Evolutionary conservation across 2,797 vertebrate species (phyloP), one percentile per base, ranked within the genome.

Genomic region (Pseudopleuronectes americanus): DNA sequence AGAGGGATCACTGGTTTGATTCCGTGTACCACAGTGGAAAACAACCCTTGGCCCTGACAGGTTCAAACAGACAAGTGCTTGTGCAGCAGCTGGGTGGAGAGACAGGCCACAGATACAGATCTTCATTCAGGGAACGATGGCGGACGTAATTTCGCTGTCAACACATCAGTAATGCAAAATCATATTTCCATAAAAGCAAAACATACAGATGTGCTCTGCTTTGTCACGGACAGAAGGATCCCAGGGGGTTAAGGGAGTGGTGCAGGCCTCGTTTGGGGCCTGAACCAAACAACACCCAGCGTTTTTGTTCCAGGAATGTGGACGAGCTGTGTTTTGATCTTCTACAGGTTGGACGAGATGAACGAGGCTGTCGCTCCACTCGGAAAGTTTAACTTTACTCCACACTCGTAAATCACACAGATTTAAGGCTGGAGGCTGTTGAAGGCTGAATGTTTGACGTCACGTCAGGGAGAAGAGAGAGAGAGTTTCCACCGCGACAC

Each of bases 81-180:
- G 22, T 12, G 47, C 19, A 43, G 47, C n/a, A 43, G 28, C 17
- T 58, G 17, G 9, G 19, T 28, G 54, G 26, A 63, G 54, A 57
- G 12, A 53, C 33, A 56, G 26, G 52, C 2, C 31, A n/a, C 19
- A 61, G 64, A 80, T 68, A 68, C 48, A 47, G 33, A 77, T 72
- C 60, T 77, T 24, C 4, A 48, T 57, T 77, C 47, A 59, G 57
- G 8, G 13, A 53, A 66, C 21, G 74, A 64, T 57, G 23, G 36
- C 59, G n/a, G 51, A 16, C 36, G 33, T 4, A 21, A 52, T 36
- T 49, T 22, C 48, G 10, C 26, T 63, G 22, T 60, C 26, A 65
- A 57, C 26, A 60, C 13, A 49, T 7, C 13, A 57, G 23, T 13
- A 38, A 13, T 38, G 31, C 31, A 38, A 38, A 38, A 38, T 13